Percentiles rank a stretch among this genome's conserved stretches.
Conservation (phyloP, 1,140 invertebrate genomes). For the Hestina assimilis region DNA sequence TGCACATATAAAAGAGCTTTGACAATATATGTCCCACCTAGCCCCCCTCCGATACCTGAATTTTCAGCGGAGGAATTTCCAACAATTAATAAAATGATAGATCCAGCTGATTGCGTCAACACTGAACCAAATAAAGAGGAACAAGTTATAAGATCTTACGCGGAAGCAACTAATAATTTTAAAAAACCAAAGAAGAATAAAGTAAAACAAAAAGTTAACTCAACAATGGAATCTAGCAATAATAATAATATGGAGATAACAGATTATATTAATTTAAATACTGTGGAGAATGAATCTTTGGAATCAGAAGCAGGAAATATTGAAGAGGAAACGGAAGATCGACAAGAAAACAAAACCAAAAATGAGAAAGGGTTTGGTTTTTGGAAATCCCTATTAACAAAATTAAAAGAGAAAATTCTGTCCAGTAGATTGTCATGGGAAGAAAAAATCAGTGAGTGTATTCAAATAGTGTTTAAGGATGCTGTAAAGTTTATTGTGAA, state of each 20-base stretch:
- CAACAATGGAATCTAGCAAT: no score
- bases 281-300: neutral
- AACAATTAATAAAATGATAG: neutral
- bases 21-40: constrained; percentile 2
- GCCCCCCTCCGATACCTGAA: neutral
- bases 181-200: neutral
- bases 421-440: neutral
- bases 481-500: no score
- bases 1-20: constrained; percentile 31
- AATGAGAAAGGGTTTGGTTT: neutral
- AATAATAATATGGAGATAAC: neutral
- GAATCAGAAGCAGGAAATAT: neutral
- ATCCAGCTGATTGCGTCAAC: neutral
- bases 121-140: neutral
- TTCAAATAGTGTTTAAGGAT: neutral
- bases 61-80: neutral
- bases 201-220: neutral
- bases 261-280: neutral
- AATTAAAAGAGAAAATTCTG: neutral
- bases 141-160: neutral
- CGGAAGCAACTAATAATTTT: neutral
- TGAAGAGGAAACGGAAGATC: neutral
- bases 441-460: neutral
- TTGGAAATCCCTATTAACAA: neutral
- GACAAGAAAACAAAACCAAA: neutral